Base-by-base conservation (phyloP, 1,140 invertebrate species). In the Achatina immaculata region DNA sequence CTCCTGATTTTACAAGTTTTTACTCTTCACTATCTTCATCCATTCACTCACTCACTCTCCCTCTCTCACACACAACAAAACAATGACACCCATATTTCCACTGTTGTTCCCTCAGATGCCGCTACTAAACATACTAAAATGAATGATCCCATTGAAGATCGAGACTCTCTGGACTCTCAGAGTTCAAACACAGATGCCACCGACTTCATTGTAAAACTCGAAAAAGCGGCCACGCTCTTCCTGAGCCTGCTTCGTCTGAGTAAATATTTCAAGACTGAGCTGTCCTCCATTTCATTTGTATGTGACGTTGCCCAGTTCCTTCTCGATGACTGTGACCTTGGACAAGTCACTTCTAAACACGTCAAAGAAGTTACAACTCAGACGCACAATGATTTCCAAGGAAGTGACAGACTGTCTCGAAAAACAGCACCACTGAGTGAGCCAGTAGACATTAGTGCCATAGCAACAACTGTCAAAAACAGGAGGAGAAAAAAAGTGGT, bases 211-310 rank as follows among this genome's bases (percentile, higher is more conserved):
- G 48, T 9, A 21, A 48, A 34, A 51, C 72, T 74, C 28, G 72
- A 74, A 74, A 74, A 74, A 51, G 72, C 48, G n/a, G 72, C 72
- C 2, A 24, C 4, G 14, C n/a, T 74, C 19, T 74, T 74, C 28
- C 45, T 74, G 24, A 43, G 28, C 14, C 24, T 51, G 36, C 45
- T 74, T 21, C 72, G 51, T 42, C n/a, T 31, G 9, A 51, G 72
- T 21, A 24, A 51, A 36, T 43, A 6, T 21, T 36, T 51, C 14
- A 55, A 74, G 7, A 36, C 21, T 51, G 21, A 28, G 19, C 72
- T 74, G 11, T 74, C 72, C 16, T 45, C 72, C 1, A 74, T 74
- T 36, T 74, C 72, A n/a, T 19, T 74, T 3, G 48, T 74, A n/a
- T 74, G 72, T 28, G 42, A 74, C 2, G 31, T 74, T 6, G 28